Conservation (phyloP, 2,797 vertebrate species). For the Apogon hyalosoma region DNA sequence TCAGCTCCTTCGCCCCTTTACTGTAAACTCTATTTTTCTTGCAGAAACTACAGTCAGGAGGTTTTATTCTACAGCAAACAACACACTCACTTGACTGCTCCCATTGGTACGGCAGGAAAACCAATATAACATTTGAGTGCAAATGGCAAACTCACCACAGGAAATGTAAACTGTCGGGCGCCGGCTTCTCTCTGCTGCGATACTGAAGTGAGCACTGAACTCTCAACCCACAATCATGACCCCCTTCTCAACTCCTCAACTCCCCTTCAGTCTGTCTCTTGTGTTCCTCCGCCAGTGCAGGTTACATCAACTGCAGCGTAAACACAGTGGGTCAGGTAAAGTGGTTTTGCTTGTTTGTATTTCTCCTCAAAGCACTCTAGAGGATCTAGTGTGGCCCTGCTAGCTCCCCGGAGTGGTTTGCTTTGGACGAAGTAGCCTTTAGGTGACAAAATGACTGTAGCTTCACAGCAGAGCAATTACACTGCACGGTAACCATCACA, state of each 20-base stretch:
- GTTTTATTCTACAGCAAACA: slow-evolving; percentile 56
- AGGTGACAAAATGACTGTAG: slow-evolving; percentile 16
- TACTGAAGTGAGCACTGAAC: slow-evolving; percentile 61
- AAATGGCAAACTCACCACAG: slow-evolving; percentile 69
- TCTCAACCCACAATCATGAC: slow-evolving; percentile 52
- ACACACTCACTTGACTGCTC: slow-evolving; percentile 51
- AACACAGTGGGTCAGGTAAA: slow-evolving; percentile 40
- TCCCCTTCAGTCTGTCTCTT: slow-evolving; percentile 13
- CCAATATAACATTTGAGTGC: slow-evolving; percentile 66
- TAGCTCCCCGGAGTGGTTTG: neutral
- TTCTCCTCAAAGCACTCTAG: slow-evolving; percentile 37
- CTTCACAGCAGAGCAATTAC: slow-evolving; percentile 23
- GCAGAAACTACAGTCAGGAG: slow-evolving; percentile 32
- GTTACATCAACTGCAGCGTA: slow-evolving; percentile 19
- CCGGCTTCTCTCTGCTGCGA: slow-evolving; percentile 34
- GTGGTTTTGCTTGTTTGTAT: slow-evolving; percentile 46
- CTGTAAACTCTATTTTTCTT: slow-evolving; percentile 21
- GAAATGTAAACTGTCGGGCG: slow-evolving; percentile 63
- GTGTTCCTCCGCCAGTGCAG: neutral
- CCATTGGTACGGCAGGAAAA: slow-evolving; percentile 53
- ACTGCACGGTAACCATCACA: slow-evolving; percentile 1
- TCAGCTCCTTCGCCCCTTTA: slow-evolving; percentile 26
- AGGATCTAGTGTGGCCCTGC: neutral
- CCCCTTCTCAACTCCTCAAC: slow-evolving; percentile 1
- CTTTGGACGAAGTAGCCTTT: slow-evolving; percentile 26